A percentile compares a stretch with the other conserved stretches of the same genome.
These are phyloP conservation scores for Microplitis mediator DNA, from an alignment of 1,140 invertebrate species.

Conservation along the genomic window DNA sequence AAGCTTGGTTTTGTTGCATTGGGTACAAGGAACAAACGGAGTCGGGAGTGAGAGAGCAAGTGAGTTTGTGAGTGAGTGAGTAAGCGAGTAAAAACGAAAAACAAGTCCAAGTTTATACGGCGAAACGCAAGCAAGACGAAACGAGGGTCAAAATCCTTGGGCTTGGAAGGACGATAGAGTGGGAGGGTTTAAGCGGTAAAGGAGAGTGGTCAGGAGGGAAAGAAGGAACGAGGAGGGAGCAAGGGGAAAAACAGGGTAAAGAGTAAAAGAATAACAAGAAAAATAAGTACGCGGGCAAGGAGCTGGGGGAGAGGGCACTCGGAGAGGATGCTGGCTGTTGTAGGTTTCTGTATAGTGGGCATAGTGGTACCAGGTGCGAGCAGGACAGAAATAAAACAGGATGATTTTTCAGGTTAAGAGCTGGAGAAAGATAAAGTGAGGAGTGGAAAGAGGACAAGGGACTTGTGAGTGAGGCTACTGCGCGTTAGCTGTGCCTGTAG, in stretches of 20 bases:
- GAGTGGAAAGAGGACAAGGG: constrained; percentile 20
- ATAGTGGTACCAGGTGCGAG: neutral
- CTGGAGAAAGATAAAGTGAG: constrained; percentile 7
- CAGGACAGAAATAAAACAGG: too few relatives aligned
- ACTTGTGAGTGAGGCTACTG: constrained; percentile 53
- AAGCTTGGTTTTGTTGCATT: too few relatives aligned
- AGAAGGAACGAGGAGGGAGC: constrained; percentile 18
- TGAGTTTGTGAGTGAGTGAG: neutral
- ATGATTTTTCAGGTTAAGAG: constrained; percentile 8
- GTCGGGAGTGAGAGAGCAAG: constrained; percentile 12
- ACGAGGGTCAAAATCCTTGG: constrained; percentile 63
- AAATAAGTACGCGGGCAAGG: constrained; percentile 17
- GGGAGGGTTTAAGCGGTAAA: constrained; percentile 33
- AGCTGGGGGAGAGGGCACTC: too few relatives aligned
- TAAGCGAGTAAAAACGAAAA: constrained; percentile 46
- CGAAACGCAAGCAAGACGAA: constrained; percentile 61
- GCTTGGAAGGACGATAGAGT: constrained; percentile 40
- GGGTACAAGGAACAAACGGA: too few relatives aligned
- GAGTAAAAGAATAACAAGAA: constrained; percentile 14
- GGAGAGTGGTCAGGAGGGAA: neutral
- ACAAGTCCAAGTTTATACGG: constrained; percentile 58
- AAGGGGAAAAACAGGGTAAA: constrained; percentile 16
- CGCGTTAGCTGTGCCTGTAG: constrained; percentile 59
- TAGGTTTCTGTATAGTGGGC: too few relatives aligned
- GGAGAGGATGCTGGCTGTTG: too few relatives aligned